Conservation (phyloP, 2,797 vertebrate species). For the Lepilemur ruficaudatus region DNA sequence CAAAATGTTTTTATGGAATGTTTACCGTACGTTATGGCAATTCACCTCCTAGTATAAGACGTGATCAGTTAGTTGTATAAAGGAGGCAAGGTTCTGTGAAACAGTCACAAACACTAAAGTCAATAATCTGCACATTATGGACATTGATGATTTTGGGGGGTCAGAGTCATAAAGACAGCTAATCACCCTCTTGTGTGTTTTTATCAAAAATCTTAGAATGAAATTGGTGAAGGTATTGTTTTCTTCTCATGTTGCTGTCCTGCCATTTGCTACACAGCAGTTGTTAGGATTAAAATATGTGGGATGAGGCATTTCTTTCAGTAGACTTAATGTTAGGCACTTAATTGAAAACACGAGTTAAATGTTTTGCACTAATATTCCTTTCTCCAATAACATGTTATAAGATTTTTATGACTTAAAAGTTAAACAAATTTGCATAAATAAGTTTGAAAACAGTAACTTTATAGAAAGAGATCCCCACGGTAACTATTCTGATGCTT, state of each 20-base stretch:
- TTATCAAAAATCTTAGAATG: conserved; percentile 40
- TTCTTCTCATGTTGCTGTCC: conserved; percentile 1
- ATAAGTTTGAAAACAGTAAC: not conserved
- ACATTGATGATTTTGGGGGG: conserved; percentile 69
- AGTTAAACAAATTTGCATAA: conserved; percentile 33
- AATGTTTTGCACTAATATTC: conserved; percentile 26
- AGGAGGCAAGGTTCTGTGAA: conserved; percentile 79
- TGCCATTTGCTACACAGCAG: not conserved
- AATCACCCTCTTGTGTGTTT: conserved; percentile 53
- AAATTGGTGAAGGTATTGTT: not conserved
- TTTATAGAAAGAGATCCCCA: not conserved
- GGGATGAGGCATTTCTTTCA: conserved; percentile 23
- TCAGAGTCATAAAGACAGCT: conserved; percentile 61
- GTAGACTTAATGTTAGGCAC: not conserved
- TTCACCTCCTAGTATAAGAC: conserved; percentile 76
- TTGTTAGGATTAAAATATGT: conserved; percentile 11
- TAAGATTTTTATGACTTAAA: conserved; percentile 33
- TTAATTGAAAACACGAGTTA: conserved; percentile 38
- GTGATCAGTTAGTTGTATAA: conserved; percentile 78
- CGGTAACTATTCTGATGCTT: conserved; percentile 1
- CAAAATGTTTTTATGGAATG: conserved; percentile 80
- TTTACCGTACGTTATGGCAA: conserved; percentile 82
- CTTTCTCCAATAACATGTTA: not conserved
- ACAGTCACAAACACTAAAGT: conserved; percentile 81
- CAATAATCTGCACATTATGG: conserved; percentile 80